Base-by-base conservation (phyloP, 2,113 vertebrate species). In the Sciurus niger region DNA sequence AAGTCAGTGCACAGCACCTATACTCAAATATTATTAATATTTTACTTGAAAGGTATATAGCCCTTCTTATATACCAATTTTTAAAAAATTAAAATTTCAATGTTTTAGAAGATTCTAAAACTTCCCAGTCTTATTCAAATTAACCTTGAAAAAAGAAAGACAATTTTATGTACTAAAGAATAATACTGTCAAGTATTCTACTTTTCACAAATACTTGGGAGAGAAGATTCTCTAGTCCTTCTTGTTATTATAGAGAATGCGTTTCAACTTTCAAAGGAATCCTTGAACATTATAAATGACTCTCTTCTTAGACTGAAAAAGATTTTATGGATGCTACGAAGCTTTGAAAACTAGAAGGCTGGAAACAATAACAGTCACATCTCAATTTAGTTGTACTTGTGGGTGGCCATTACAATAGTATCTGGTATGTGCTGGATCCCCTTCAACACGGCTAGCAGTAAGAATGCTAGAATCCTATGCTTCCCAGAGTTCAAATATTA, bases 261-360 rank as follows among this genome's bases (percentile, higher is more conserved):
- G 76, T 46, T 90, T 90, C 85, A 46, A 90, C 12, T 93, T 90
- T 88, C 89, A 63, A 58, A 85, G 89, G 73, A 70, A 63, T 65
- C 22, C 80, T 63, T 60, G 34, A 86, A 51, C 12, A 65, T 2
- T 78, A 17, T 46, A 79, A 88, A 70, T 67, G 46, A 86, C 72
- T 84, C 68, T 74, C 17, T 78, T 88, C 48, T 74, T 65, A 94
- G 68, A 68, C 30, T 48, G 34, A 93, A 93, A 63, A 8, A 79
- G 51, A 48, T 74, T 74, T 95, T 43, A 48, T 60, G 40, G 74
- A 95, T 74, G 43, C 63, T 46, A 14, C 6, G 32, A 93, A 80
- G 43, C 32, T 82, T 93, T 53, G 65, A 84, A 58, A 89, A 89
- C 43, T 28, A 70, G n/a, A 87, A 77, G 55, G 55, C 37, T 16